Evolutionary conservation across 2,797 vertebrate species (phyloP).

Genomic region (Iguana delicatissima): DNA sequence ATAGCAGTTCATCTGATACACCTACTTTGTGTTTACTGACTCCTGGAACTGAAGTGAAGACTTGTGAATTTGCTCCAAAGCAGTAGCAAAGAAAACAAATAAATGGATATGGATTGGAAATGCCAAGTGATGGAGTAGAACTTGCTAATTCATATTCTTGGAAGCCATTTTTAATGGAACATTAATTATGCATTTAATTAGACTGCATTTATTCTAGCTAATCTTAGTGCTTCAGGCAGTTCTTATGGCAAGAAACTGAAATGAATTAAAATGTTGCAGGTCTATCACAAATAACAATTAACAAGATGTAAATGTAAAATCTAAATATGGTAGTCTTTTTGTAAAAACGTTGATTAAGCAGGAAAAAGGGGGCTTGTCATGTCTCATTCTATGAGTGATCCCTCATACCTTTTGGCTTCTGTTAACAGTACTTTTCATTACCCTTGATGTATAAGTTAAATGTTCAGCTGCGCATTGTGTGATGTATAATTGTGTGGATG

Average conservation of each 20-base stretch:
- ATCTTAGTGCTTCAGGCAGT: slow-evolving; percentile 69
- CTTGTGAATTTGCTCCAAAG: slow-evolving; percentile 40
- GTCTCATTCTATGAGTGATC: neutral
- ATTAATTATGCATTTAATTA: slow-evolving; percentile 82
- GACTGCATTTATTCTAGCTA: slow-evolving; percentile 73
- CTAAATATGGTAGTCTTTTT: slow-evolving; percentile 30
- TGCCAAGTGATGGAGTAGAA: slow-evolving; percentile 43
- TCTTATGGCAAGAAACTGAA: slow-evolving; percentile 68
- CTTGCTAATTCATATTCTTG: slow-evolving; percentile 73
- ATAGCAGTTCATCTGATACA: neutral
- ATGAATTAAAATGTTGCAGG: slow-evolving; percentile 77
- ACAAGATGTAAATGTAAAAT: slow-evolving; percentile 53
- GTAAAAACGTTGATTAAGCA: neutral
- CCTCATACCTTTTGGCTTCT: neutral
- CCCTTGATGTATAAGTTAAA: neutral
- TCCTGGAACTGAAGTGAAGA: slow-evolving; percentile 22
- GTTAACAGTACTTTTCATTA: neutral
- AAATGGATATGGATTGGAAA: slow-evolving; percentile 68
- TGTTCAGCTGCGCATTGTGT: neutral
- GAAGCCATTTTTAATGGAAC: slow-evolving; percentile 60
- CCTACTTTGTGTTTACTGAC: fast-evolving
- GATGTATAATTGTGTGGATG: neutral
- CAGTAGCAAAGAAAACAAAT: slow-evolving; percentile 56
- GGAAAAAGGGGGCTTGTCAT: neutral
- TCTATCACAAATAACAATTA: slow-evolving; percentile 77